Conservation (phyloP, 2,888 invertebrate species). For the Oscheius myriophilus region DNA sequence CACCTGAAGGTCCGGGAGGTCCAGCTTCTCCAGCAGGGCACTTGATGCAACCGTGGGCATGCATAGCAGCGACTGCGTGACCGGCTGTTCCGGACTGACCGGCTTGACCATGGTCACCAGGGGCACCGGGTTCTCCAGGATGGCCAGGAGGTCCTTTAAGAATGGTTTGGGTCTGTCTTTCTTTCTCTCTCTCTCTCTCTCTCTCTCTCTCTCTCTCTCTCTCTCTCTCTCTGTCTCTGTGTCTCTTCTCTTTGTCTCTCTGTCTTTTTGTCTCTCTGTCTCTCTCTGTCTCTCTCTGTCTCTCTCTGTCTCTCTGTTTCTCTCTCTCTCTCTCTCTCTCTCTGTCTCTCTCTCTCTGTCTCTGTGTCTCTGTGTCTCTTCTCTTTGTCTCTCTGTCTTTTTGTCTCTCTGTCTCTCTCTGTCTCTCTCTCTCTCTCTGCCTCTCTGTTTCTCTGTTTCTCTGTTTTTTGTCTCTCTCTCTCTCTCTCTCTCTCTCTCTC, state of each 20-base stretch:
- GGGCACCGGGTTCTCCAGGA: slow-evolving; percentile 11
- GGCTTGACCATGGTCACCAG: not conserved
- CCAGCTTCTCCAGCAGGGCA: slow-evolving; percentile 3
- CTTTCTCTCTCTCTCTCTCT: not conserved
- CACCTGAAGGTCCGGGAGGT: slow-evolving; percentile 7
- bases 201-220: not conserved
- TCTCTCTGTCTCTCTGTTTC: not conserved
- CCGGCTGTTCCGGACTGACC: slow-evolving; percentile 16
- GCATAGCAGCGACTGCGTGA: not conserved
- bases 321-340: not conserved
- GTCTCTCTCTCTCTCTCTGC: not conserved
- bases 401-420: not conserved
- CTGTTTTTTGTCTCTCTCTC: not conserved
- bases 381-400: no score
- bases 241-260: no score
- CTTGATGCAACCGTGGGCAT: slow-evolving; percentile 2
- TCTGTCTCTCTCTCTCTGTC: not conserved
- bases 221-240: not conserved
- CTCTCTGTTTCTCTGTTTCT: no score
- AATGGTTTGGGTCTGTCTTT: not conserved
- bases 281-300: not conserved
- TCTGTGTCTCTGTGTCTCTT: no score
- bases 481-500: not conserved
- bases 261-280: no score
- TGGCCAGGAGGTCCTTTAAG: slow-evolving; percentile 1